Evolutionary conservation across 2,888 invertebrate species (phyloP).

Genomic region (Subacronicta megacephala): DNA sequence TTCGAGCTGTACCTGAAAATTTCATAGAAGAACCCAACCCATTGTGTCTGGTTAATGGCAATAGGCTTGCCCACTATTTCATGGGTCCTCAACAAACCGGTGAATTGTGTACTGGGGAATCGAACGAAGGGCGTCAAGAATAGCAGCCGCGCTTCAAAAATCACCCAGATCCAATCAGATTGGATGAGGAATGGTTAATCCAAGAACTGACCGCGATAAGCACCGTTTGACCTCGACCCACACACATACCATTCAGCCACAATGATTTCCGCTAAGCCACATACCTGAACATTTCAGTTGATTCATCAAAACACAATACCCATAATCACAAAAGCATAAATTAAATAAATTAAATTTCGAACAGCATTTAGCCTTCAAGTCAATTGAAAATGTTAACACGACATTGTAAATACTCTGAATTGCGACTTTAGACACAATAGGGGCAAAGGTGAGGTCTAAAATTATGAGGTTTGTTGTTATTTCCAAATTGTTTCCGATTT

Average conservation of each 20-base stretch:
- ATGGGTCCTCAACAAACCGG: no score
- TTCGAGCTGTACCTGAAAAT: no score
- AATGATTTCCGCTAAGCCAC: not conserved
- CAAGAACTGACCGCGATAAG: no score
- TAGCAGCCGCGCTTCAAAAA: no score
- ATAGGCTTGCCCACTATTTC: no score
- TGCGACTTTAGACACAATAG: conserved; percentile 63
- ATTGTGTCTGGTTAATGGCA: no score
- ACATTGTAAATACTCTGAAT: conserved; percentile 54
- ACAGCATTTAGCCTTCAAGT: conserved; percentile 54
- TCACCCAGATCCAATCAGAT: no score
- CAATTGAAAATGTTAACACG: conserved; percentile 48
- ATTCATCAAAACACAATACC: conserved; percentile 38
- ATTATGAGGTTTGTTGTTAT: conserved; percentile 85
- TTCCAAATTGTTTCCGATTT: conserved; percentile 84
- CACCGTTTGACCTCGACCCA: no score
- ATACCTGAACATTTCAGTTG: conserved; percentile 38
- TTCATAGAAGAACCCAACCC: no score
- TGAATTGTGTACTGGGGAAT: no score
- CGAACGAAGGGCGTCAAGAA: no score
- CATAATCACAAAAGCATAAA: conserved; percentile 43
- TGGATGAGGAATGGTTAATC: no score
- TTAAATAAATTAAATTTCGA: conserved; percentile 49
- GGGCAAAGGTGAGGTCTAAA: conserved; percentile 72
- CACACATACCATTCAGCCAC: not conserved